phyloP scores from a whole-genome alignment of 2,113 vertebrate genomes.

The Macquaria ambigua region DNA sequence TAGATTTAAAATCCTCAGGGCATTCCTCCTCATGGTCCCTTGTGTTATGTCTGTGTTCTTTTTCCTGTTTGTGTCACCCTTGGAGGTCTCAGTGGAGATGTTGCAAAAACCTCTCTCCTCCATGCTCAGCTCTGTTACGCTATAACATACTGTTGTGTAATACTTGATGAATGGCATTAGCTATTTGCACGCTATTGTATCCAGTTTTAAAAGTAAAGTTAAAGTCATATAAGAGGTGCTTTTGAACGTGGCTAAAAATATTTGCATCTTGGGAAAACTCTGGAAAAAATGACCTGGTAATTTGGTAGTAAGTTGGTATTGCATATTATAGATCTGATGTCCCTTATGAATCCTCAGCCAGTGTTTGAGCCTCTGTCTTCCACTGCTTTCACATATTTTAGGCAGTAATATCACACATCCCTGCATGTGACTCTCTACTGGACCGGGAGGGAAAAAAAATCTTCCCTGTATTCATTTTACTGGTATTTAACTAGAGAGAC shows the following conservation, averaged over 20 bases:
- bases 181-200: neutral
- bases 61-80: neutral
- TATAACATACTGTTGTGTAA: neutral
- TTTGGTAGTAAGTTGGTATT: slow-evolving; percentile 22
- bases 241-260: slow-evolving; percentile 22
- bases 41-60: neutral
- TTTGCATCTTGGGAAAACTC: slow-evolving; percentile 22
- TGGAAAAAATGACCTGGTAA: slow-evolving; percentile 18
- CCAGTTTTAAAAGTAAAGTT: neutral
- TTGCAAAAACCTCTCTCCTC: neutral
- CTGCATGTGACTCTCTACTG: neutral
- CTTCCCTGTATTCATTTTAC: slow-evolving; percentile 24
- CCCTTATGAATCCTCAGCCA: slow-evolving; percentile 6
- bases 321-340: neutral
- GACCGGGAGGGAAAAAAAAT: slow-evolving; percentile 11
- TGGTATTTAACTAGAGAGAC: slow-evolving; percentile 12
- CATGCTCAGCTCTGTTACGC: neutral
- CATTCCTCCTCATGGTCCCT: slow-evolving; percentile 1
- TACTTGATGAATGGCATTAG: neutral
- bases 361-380: slow-evolving; percentile 10
- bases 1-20: slow-evolving; percentile 17
- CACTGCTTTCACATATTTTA: slow-evolving; percentile 12
- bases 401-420: slow-evolving; percentile 22
- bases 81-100: neutral
- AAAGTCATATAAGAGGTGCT: neutral